Percentiles rank a stretch among this genome's conserved stretches.
Evolutionary conservation across 2,888 invertebrate species (phyloP).

Genomic region (Callinectes sapidus): DNA sequence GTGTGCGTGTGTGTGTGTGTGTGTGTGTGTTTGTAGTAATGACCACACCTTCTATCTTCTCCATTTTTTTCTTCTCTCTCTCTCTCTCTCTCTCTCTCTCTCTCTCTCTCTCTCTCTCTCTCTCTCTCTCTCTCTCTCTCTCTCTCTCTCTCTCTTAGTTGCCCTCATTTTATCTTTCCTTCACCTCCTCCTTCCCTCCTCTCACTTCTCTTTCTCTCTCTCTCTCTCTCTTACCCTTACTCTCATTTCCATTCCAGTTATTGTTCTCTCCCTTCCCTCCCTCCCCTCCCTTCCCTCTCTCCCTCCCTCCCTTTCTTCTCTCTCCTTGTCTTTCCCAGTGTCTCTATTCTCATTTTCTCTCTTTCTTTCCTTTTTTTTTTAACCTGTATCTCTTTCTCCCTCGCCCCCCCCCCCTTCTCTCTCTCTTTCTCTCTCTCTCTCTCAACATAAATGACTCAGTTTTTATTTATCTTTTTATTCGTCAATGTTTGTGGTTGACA

Average conservation of each 20-base stretch:
- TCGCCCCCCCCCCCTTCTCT: too few relatives aligned
- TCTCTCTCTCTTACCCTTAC: not conserved
- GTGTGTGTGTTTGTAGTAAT: not conserved
- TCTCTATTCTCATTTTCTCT: too few relatives aligned
- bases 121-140: slow-evolving; percentile 1
- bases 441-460: too few relatives aligned
- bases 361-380: too few relatives aligned
- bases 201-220: not conserved
- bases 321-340: too few relatives aligned
- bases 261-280: not conserved
- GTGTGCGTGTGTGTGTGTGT: not conserved
- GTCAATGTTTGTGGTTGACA: too few relatives aligned
- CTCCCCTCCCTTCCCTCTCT: not conserved
- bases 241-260: not conserved
- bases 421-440: not conserved
- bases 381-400: too few relatives aligned
- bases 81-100: not conserved
- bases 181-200: too few relatives aligned
- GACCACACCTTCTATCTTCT: not conserved
- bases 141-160: slow-evolving; percentile 22
- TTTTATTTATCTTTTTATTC: too few relatives aligned
- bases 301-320: not conserved
- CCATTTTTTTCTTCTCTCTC: not conserved
- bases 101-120: not conserved
- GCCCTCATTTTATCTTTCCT: too few relatives aligned